Conservation (phyloP, 2,888 invertebrate genomes). For the Hydriomena furcata region DNA sequence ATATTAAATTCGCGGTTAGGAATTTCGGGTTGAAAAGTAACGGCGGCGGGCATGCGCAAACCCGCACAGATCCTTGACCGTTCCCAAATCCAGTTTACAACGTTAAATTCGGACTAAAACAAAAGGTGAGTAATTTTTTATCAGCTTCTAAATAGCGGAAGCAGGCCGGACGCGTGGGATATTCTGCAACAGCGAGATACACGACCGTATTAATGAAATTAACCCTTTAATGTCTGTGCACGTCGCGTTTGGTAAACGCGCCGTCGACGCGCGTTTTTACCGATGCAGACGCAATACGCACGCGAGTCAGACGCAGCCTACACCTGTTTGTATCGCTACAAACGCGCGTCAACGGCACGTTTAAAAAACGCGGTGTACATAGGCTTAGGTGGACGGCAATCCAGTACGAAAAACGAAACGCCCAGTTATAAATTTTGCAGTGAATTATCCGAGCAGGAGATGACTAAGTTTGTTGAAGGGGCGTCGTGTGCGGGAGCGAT, state of each 20-base stretch:
- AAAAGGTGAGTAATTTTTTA: conserved; percentile 70
- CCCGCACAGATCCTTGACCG: conserved; percentile 57
- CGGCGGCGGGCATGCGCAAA: conserved; percentile 62
- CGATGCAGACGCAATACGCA: too few relatives aligned
- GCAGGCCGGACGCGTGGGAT: conserved; percentile 41
- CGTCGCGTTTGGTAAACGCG: too few relatives aligned
- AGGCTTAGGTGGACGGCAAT: conserved; percentile 5
- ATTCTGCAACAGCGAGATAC: conserved; percentile 37
- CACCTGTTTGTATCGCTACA: too few relatives aligned
- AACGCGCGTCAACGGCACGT: too few relatives aligned
- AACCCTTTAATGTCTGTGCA: too few relatives aligned
- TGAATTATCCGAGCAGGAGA: conserved; percentile 58
- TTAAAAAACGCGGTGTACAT: too few relatives aligned
- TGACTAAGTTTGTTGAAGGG: conserved; percentile 60
- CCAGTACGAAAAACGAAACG: conserved; percentile 8
- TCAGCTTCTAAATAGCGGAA: conserved; percentile 52
- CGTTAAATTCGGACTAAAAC: conserved; percentile 66
- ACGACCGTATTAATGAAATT: conserved; percentile 50
- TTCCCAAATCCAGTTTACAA: conserved; percentile 64
- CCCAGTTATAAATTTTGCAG: conserved; percentile 41
- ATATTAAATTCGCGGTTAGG: conserved; percentile 82
- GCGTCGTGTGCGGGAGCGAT: conserved; percentile 67
- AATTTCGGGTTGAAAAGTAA: conserved; percentile 79
- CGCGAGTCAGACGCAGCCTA: too few relatives aligned
- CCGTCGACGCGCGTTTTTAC: too few relatives aligned